Percentiles rank a stretch among this genome's conserved stretches.
phyloP scores from a whole-genome alignment of 2,113 vertebrate species.

The Syngnathoides biaculeatus region DNA sequence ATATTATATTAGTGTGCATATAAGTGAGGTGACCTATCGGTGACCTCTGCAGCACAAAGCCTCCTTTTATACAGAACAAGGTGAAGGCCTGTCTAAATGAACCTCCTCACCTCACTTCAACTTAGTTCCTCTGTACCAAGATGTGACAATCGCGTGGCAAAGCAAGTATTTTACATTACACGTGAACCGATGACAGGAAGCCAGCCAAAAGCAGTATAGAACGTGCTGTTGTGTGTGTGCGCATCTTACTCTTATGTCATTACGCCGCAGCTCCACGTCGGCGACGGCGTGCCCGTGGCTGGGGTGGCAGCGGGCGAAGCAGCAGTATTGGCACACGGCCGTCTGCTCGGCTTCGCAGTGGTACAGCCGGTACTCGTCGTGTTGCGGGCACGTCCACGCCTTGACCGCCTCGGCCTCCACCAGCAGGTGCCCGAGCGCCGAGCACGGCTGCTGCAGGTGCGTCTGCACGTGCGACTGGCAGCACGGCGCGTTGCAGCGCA shows the following conservation, averaged over 20 bases:
- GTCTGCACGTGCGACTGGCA: slow-evolving; percentile 98
- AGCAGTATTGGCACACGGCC: slow-evolving; percentile 98
- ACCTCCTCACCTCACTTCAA: no score
- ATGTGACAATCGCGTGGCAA: no score
- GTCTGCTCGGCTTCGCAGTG: slow-evolving; percentile 99
- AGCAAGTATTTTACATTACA: no score
- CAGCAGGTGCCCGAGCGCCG: slow-evolving; percentile 92
- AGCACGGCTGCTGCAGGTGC: slow-evolving; percentile 97
- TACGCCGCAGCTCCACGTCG: slow-evolving; percentile 96
- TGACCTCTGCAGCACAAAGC: no score
- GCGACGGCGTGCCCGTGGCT: slow-evolving; percentile 95
- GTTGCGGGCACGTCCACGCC: slow-evolving; percentile 98
- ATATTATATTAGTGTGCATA: no score
- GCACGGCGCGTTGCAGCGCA: slow-evolving; percentile 95
- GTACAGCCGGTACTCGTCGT: slow-evolving; percentile 96
- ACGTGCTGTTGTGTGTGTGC: neutral
- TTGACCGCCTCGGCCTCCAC: slow-evolving; percentile 94
- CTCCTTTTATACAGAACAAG: no score
- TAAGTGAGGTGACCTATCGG: no score
- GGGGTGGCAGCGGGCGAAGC: slow-evolving; percentile 92
- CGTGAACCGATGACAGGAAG: no score
- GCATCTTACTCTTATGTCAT: slow-evolving; percentile 91
- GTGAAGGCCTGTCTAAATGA: no score
- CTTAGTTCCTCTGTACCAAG: no score
- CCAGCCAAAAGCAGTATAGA: neutral